phyloP scores from a whole-genome alignment of 1,140 invertebrate genomes.

The Neodiprion virginianus region DNA sequence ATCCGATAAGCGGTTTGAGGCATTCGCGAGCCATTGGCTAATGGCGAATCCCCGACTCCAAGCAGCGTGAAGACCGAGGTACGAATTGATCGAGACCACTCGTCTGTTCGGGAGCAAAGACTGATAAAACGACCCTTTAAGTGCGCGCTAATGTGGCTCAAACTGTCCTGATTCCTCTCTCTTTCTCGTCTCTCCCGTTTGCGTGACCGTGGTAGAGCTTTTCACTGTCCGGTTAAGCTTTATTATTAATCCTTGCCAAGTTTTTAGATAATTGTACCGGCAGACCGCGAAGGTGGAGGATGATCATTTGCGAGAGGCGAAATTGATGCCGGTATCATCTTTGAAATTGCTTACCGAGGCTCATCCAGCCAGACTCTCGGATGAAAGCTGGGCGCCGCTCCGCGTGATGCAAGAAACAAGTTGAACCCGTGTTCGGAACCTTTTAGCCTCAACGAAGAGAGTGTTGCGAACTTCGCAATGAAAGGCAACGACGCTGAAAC shows the following conservation, averaged over 20 bases:
- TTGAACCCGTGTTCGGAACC: neutral
- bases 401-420: neutral
- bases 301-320: neutral
- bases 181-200: too few species aligned
- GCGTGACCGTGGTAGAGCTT: neutral
- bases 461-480: neutral
- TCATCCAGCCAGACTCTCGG: neutral
- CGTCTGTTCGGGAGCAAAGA: too few species aligned
- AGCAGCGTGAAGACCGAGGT: neutral
- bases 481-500: neutral
- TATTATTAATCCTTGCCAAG: neutral
- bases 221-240: neutral
- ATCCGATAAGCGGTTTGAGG: slow-evolving; percentile 22
- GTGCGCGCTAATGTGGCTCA: too few species aligned
- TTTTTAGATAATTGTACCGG: neutral
- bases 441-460: neutral
- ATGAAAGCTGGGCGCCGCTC: neutral
- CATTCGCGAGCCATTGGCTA: slow-evolving; percentile 29
- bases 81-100: neutral
- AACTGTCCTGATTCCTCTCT: too few species aligned
- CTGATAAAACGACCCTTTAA: too few species aligned
- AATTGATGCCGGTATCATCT: neutral
- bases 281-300: neutral
- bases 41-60: slow-evolving; percentile 46
- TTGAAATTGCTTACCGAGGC: neutral